Evolutionary conservation across 2,797 vertebrate genomes (phyloP), one percentile per base, ranked within the genome.

Genomic region (Malurus leucopterus): DNA sequence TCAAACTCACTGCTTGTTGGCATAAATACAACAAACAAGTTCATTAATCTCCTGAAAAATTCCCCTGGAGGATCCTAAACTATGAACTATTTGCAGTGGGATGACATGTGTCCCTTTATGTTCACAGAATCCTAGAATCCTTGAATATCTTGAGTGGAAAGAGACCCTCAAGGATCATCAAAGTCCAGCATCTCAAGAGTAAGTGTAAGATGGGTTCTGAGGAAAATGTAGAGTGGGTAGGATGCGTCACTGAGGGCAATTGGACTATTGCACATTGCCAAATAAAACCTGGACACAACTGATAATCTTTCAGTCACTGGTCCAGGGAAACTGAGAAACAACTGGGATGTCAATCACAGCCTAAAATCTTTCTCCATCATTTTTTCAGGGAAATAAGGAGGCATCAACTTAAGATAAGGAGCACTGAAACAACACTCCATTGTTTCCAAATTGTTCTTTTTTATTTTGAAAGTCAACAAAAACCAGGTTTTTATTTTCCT

Each of bases 311-410:
- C 24, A 74, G 26, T 8, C 14, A 8, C 15, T 46, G 19, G 4
- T 58, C 13, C 23, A 26, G 20, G 20, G 8, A 78, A 50, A 50
- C 10, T 8, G 36, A 47, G 18, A 55, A 7, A 26, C 44, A n/a
- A 24, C 10, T 50, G 85, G 29, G 17, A 58, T 46, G 30, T 6
- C n/a, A 34, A 11, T 9, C 0, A 0, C 8, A 78, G 15, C 29
- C 32, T 67, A 50, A 91, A 54, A 59, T 23, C 2, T 46, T 63
- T 57, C 29, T 15, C 23, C 8, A 15, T 6, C 11, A 0, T 30
- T 13, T 64, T 64, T 86, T 78, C 29, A 43, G 34, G 78, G 6
- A 59, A 89, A 61, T 53, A 4, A 74, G 22, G 27, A 89, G 8
- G 30, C 5, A 50, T 1, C 41, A 84, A 9, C 34, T 64, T 54